Base-by-base conservation (phyloP, 2,113 vertebrate genomes). In the Philantomba maxwellii region DNA sequence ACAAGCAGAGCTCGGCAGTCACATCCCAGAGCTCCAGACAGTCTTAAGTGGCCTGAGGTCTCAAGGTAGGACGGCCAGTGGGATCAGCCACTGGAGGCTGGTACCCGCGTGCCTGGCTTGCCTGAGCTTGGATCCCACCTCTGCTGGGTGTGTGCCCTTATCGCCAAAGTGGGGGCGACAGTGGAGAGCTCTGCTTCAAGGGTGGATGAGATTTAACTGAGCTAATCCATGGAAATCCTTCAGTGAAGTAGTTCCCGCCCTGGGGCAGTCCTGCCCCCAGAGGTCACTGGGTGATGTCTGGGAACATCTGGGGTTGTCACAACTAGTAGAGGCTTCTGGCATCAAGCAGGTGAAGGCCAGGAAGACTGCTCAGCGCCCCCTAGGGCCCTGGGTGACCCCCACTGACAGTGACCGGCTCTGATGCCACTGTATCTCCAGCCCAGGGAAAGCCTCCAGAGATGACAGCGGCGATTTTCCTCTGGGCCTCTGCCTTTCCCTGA, bases 81-180 rank as follows among this genome's bases (percentile, higher is more conserved):
- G 60, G 23, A 4, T 62, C 0, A 11, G 47, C n/a, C 33, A 26
- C 33, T 7, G 6, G 78, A 70, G 88, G 43, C 49, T 26, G 55
- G 53, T 39, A n/a, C 51, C 36, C 13, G 0, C 0, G 1, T 2
- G 2, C 82, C 33, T 17, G 10, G 25, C 60, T 73, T 28, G 17
- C 49, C 53, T 55, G 25, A 30, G 17, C 43, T 73, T 25, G 15
- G 26, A 15, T 64, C 57, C 55, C 2, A 1, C 70, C 49, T 89
- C 66, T 80, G 49, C 33, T 5, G 2, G 14, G 23, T 60, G 28
- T 91, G 36, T 70, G 70, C 30, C 36, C 11, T 83, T 39, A 39
- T 39, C 30, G 10, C 53, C 55, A 33, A 70, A 80, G 12, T 7
- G 8, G 43, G 26, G 66, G 6, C 64, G 39, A 45, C 2, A 0